Conservation (phyloP, 2,113 vertebrate species). For the Rissa tridactyla region DNA sequence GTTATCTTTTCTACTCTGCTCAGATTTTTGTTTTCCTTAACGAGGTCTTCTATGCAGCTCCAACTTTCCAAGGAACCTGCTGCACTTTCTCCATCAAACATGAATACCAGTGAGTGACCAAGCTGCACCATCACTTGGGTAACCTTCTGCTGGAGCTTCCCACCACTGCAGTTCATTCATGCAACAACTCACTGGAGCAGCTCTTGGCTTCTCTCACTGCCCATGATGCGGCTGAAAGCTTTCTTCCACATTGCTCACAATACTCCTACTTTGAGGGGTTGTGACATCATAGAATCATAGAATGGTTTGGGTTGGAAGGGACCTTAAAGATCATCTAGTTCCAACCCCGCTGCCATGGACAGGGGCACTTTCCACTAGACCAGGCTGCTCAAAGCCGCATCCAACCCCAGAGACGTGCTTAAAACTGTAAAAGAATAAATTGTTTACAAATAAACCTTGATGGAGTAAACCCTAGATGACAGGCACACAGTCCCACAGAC, state of each 20-base stretch:
- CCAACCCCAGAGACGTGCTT: background rate
- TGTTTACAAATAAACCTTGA: background rate
- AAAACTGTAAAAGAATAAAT: background rate
- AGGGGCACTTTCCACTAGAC: background rate
- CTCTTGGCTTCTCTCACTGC: background rate
- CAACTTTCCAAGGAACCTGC: background rate
- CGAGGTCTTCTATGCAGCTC: background rate
- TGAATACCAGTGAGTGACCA: background rate
- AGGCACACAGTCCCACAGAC: background rate
- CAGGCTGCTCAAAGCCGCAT: background rate
- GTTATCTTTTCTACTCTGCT: background rate
- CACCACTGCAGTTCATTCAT: background rate
- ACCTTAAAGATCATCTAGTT: background rate
- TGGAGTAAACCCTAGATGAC: background rate
- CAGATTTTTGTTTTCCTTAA: constrained; percentile 9
- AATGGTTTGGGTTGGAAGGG: background rate
- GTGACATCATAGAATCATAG: background rate
- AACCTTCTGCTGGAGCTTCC: background rate
- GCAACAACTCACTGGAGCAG: background rate
- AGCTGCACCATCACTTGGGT: background rate
- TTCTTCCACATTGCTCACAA: background rate
- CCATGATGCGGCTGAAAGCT: background rate
- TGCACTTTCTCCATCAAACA: background rate
- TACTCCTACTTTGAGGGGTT: background rate
- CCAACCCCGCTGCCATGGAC: background rate